These are phyloP conservation scores for Troilus luridus DNA, from an alignment of 2,888 invertebrate species.

Conservation along the genomic window DNA sequence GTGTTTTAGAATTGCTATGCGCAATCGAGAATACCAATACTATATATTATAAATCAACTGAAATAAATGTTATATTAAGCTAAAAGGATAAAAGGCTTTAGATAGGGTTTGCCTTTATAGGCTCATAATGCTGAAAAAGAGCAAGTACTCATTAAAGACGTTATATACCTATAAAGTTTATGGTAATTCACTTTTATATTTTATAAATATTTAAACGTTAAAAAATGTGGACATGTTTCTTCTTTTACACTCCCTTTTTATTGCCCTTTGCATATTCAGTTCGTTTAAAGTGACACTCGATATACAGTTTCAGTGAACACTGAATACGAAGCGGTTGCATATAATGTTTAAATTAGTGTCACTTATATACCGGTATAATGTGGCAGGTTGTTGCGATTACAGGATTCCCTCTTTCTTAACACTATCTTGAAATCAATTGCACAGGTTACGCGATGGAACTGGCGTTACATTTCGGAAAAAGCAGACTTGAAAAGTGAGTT, in stretches of 20 bases:
- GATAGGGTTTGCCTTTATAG: too few relatives aligned
- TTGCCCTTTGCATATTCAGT: not conserved
- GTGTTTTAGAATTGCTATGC: too few relatives aligned
- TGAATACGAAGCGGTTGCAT: not conserved
- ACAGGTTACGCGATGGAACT: too few relatives aligned
- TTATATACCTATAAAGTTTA: not conserved
- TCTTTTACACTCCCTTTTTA: not conserved
- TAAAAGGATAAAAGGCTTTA: too few relatives aligned
- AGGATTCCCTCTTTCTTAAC: not conserved
- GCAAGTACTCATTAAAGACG: not conserved
- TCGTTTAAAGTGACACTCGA: not conserved
- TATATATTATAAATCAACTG: too few relatives aligned
- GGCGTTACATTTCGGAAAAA: too few relatives aligned
- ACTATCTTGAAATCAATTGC: too few relatives aligned
- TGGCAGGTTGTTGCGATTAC: not conserved
- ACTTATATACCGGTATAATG: not conserved
- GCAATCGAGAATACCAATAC: too few relatives aligned
- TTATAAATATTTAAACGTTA: not conserved
- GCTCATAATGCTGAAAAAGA: too few relatives aligned
- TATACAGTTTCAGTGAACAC: not conserved
- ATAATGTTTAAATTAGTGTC: conserved; percentile 35
- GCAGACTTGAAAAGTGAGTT: too few relatives aligned
- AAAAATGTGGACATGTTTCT: not conserved
- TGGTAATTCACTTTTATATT: not conserved
- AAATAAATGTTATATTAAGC: too few relatives aligned